Base-by-base conservation (phyloP, 2,888 invertebrate genomes). In the Atrina japonica region DNA sequence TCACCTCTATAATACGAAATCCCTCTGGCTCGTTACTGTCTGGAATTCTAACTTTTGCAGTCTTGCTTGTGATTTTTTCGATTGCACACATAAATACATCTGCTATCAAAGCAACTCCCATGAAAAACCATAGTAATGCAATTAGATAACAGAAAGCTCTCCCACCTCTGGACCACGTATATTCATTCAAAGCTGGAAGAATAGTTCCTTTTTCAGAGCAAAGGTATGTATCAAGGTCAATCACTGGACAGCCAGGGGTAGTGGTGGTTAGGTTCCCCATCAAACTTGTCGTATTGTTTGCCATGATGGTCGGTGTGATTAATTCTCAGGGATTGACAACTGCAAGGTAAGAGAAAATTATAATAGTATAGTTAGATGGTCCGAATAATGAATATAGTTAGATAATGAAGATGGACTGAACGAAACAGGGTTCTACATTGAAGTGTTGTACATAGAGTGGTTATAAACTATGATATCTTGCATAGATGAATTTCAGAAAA, bases 41-140 rank as follows among this genome's bases (percentile, higher is more conserved):
- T 35, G 88, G 77, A 50, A 87, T 76, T 79, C 86, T 78, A 45
- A 92, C 90, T 80, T 90, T 92, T 18, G 90, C 86, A 1, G 92
- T 92, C 82, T 91, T 92, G 76, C 92, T 91, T 18, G 93, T 93
- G 80, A 93, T 93, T 77, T 91, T 91, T 82, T 93, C 93, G 72
- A 93, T 93, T 63, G 93, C 86, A 72, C 92, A 92, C 93, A 93
- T 93, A 86, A 93, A 93, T 55, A 93, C 90, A 78, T 93, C 93
- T 3, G 93, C 93, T 30, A 93, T 91, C 77, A 93, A 92, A 63
- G 93, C 92, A 14, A 93, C 92, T 7, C 93, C 93, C 75, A 93
- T 86, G 85, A 93, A 93, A 82, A 92, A 92, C 89, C 93, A 93
- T 16, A 93, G 80, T 14, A 93, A 88, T 1, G 90, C 92, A 11